Evolutionary conservation across 30 jellyfish, hydroid and myxozoan genomes (phyloP).

Genomic region (Hydractinia echinata): DNA sequence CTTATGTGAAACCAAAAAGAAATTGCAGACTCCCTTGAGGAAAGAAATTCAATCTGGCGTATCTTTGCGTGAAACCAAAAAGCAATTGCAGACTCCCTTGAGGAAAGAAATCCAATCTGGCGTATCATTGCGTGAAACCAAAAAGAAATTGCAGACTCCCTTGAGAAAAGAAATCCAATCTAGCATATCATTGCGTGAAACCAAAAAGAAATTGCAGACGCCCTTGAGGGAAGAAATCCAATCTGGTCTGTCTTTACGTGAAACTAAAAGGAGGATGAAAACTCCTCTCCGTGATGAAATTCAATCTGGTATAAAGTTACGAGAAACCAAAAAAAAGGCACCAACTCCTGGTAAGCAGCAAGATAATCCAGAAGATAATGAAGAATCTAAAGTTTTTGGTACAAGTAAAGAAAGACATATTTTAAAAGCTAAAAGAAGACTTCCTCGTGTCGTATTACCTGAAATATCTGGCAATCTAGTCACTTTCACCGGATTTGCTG

Average conservation of each 20-base stretch:
- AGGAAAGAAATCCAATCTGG: conserved; percentile 51
- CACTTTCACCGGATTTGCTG: not conserved
- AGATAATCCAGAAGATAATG: conserved; percentile 16
- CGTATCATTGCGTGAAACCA: conserved; percentile 28
- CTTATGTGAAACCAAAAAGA: conserved; percentile 33
- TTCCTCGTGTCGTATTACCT: not conserved
- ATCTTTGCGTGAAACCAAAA: conserved; percentile 44
- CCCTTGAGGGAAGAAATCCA: conserved; percentile 58
- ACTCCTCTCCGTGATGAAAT: conserved; percentile 68
- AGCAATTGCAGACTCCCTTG: conserved; percentile 59
- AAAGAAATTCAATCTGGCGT: conserved; percentile 42
- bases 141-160: conserved; percentile 53
- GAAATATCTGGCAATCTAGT: not conserved
- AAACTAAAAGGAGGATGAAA: conserved; percentile 42
- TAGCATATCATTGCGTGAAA: conserved; percentile 29
- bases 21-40: conserved; percentile 55
- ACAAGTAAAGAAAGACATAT: not conserved
- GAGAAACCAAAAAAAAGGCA: conserved; percentile 36
- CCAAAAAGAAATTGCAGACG: conserved; percentile 47
- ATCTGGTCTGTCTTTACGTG: conserved; percentile 27
- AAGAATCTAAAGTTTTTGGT: not conserved
- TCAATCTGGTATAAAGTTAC: conserved; percentile 31
- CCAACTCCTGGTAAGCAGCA: conserved; percentile 52
- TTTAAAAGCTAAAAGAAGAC: conserved; percentile 1
- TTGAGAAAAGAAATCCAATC: conserved; percentile 44